Evolutionary conservation across 1,140 invertebrate genomes (phyloP).

Genomic region (Drosophila equinoxialis): DNA sequence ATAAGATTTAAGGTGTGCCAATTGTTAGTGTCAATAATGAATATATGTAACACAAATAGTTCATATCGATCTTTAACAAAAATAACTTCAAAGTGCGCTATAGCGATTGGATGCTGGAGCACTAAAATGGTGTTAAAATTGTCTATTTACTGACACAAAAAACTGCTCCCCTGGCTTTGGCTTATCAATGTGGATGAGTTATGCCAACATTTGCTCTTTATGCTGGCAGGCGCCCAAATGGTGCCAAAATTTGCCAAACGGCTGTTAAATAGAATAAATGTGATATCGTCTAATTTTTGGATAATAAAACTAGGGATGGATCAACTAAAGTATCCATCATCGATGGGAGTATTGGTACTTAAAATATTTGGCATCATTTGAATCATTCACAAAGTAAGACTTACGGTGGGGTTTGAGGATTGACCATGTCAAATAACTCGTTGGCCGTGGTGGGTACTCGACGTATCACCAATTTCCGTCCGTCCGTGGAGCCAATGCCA

Average conservation of each 20-base stretch:
- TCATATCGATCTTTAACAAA: slow-evolving; percentile 70
- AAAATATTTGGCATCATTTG: neutral
- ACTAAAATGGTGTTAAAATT: slow-evolving; percentile 56
- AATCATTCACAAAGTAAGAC: slow-evolving; percentile 77
- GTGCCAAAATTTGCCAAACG: slow-evolving; percentile 66
- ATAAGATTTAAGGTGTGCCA: slow-evolving; percentile 41
- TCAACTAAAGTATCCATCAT: too few relatives aligned
- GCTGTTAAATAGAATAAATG: slow-evolving; percentile 43
- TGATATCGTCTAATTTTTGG: slow-evolving; percentile 51
- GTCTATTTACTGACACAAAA: slow-evolving; percentile 44
- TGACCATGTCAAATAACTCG: slow-evolving; percentile 91
- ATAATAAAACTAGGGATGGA: slow-evolving; percentile 48
- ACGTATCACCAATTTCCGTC: slow-evolving; percentile 91
- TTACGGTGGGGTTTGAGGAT: slow-evolving; percentile 91
- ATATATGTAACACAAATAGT: slow-evolving; percentile 7
- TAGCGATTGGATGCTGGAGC: slow-evolving; percentile 7
- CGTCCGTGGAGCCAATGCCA: slow-evolving; percentile 93
- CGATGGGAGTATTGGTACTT: neutral
- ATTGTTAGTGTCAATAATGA: slow-evolving; percentile 55
- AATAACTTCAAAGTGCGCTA: slow-evolving; percentile 66
- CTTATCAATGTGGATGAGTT: slow-evolving; percentile 1
- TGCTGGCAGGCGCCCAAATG: slow-evolving; percentile 54
- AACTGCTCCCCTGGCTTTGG: slow-evolving; percentile 14
- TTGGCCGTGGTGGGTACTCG: slow-evolving; percentile 91
- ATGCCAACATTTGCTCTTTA: slow-evolving; percentile 51